A percentile compares a stretch with the other conserved stretches of the same genome.
These are phyloP conservation scores for Ascidia mentula DNA, from an alignment of 23 tunicate genomes.

Conservation along the genomic window DNA sequence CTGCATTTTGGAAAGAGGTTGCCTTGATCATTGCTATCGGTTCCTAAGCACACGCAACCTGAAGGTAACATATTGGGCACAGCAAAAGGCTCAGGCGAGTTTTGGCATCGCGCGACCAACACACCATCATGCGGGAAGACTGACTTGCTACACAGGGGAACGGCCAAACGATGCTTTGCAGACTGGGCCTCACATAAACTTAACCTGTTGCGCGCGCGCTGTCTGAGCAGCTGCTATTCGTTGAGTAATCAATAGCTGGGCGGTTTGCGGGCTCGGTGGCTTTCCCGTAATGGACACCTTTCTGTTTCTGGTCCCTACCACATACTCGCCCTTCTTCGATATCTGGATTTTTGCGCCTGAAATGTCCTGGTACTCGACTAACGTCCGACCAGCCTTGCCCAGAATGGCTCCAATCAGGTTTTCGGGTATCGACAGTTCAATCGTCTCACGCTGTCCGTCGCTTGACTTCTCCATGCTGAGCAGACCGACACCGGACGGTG, in stretches of 20 bases:
- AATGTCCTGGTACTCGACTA: slow-evolving; percentile 82
- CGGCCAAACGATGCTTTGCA: too few species aligned
- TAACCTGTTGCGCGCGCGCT: slow-evolving; percentile 80
- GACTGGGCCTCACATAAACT: slow-evolving; percentile 35
- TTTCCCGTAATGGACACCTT: slow-evolving; percentile 86
- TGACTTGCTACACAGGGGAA: background rate
- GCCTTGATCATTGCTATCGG: too few species aligned
- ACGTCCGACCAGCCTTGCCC: slow-evolving; percentile 86
- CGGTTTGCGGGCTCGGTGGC: slow-evolving; percentile 76
- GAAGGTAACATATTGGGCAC: background rate
- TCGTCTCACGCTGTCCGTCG: slow-evolving; percentile 74
- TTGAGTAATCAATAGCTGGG: slow-evolving; percentile 70
- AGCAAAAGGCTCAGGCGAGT: background rate
- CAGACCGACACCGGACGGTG: slow-evolving; percentile 36
- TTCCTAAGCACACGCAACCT: background rate
- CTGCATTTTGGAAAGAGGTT: too few species aligned
- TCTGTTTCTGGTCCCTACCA: slow-evolving; percentile 81
- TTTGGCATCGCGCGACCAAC: slow-evolving; percentile 1
- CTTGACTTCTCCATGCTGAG: slow-evolving; percentile 68
- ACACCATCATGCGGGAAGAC: background rate
- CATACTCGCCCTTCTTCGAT: slow-evolving; percentile 90
- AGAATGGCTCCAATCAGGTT: slow-evolving; percentile 81
- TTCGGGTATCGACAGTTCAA: slow-evolving; percentile 88
- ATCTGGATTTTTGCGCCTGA: slow-evolving; percentile 90
- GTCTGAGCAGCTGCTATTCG: slow-evolving; percentile 64